Evolutionary conservation across 2,113 vertebrate genomes (phyloP).

Genomic region (Rostratula benghalensis): DNA sequence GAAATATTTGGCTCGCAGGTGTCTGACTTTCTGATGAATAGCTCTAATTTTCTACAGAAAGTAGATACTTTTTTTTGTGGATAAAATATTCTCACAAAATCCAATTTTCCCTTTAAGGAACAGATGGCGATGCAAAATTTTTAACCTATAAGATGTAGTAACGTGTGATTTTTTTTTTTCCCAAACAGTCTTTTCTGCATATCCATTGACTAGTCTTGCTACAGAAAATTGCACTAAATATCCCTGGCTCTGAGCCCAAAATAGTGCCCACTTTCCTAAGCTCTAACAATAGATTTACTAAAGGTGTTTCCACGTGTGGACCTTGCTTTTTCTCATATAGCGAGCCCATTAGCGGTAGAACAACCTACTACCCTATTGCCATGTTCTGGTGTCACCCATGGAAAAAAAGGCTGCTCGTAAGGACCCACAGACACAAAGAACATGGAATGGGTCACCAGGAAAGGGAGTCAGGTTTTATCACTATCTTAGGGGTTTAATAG

Average conservation of each 20-base stretch:
- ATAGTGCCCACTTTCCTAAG: background rate
- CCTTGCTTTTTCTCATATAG: background rate
- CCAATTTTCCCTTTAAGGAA: slow-evolving; percentile 32
- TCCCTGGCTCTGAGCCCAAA: background rate
- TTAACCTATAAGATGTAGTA: background rate
- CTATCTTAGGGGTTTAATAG: background rate
- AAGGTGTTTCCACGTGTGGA: background rate
- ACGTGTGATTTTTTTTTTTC: background rate
- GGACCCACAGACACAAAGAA: background rate
- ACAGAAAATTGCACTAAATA: background rate
- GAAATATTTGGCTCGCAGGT: slow-evolving; percentile 45
- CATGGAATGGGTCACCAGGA: background rate
- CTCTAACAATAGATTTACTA: background rate
- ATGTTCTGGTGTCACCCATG: accelerated
- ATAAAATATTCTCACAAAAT: slow-evolving; percentile 12
- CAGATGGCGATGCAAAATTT: background rate
- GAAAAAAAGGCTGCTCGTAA: background rate
- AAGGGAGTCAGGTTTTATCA: background rate
- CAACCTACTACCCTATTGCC: background rate
- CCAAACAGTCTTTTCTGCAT: background rate
- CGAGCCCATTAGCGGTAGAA: background rate
- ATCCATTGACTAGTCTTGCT: background rate
- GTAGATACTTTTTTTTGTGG: background rate
- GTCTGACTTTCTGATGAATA: slow-evolving; percentile 41
- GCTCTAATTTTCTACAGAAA: slow-evolving; percentile 33